These are phyloP conservation scores for Desoria tigrina DNA, from an alignment of 2,888 invertebrate genomes.

Conservation along the genomic window DNA sequence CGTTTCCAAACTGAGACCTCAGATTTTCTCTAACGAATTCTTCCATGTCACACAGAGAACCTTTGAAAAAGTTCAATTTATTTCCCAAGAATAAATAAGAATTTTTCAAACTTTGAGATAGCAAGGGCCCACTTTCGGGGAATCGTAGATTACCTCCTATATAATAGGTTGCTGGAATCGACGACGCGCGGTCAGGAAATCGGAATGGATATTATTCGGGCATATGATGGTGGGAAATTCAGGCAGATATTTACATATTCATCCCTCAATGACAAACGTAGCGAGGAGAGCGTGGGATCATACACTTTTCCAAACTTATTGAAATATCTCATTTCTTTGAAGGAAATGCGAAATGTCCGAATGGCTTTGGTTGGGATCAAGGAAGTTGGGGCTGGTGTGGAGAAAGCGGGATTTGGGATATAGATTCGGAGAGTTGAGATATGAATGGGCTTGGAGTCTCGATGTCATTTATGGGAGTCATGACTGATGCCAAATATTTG, in stretches of 20 bases:
- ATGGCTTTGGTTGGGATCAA: no score
- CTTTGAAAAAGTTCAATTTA: slow-evolving; percentile 12
- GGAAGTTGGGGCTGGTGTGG: no score
- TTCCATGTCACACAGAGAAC: not conserved
- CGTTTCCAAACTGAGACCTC: no score
- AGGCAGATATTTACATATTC: not conserved
- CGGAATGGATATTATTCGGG: no score
- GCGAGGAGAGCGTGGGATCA: not conserved
- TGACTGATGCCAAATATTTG: slow-evolving; percentile 9
- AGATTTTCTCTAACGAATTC: slow-evolving; percentile 2
- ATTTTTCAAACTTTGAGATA: not conserved
- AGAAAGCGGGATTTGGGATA: no score
- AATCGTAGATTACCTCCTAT: not conserved
- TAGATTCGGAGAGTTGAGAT: no score
- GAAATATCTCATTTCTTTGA: slow-evolving; percentile 5
- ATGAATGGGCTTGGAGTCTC: no score
- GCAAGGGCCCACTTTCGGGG: no score
- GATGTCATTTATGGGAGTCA: not conserved
- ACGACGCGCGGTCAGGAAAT: no score
- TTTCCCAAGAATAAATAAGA: slow-evolving; percentile 5
- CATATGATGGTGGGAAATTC: not conserved
- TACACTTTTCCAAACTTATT: slow-evolving; percentile 5
- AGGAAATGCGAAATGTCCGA: no score
- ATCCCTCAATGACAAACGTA: not conserved
- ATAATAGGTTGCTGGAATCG: not conserved